phyloP scores from a whole-genome alignment of 2,888 invertebrate species.

The Orthosia gothica region DNA sequence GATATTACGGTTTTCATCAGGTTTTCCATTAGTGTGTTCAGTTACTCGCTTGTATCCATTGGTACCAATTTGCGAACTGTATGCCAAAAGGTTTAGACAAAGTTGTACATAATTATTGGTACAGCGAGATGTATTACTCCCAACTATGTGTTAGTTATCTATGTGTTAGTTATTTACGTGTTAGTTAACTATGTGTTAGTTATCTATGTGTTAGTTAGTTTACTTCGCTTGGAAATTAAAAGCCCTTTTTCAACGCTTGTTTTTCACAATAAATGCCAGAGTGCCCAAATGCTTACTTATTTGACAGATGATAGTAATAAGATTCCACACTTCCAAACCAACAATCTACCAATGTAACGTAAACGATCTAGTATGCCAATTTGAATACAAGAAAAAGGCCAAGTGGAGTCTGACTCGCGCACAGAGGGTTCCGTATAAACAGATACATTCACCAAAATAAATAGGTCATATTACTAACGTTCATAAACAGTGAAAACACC shows the following conservation, averaged over 20 bases:
- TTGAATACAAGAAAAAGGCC: too few relatives aligned
- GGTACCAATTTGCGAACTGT: conserved; percentile 70
- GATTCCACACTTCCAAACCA: neutral
- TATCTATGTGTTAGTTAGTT: conserved; percentile 2
- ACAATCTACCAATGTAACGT: too few relatives aligned
- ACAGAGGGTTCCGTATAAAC: too few relatives aligned
- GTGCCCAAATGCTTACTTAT: neutral
- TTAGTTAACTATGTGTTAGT: too few relatives aligned
- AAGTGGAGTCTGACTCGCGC: too few relatives aligned
- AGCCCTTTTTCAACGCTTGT: conserved; percentile 2
- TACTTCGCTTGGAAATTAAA: conserved; percentile 39
- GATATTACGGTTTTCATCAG: conserved; percentile 86
- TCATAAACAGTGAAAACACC: too few relatives aligned
- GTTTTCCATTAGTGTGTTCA: conserved; percentile 75
- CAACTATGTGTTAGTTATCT: conserved; percentile 28
- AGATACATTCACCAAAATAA: too few relatives aligned
- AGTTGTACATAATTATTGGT: conserved; percentile 54
- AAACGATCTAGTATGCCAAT: too few relatives aligned
- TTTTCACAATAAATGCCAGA: conserved; percentile 2
- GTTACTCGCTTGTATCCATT: conserved; percentile 64
- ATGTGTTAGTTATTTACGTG: too few relatives aligned
- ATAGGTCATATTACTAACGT: too few relatives aligned
- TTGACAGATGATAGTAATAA: conserved; percentile 2
- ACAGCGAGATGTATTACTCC: conserved; percentile 45
- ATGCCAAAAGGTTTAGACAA: conserved; percentile 65